Evolutionary conservation across 2,888 invertebrate genomes (phyloP).

Genomic region (Chorisops tibialis): DNA sequence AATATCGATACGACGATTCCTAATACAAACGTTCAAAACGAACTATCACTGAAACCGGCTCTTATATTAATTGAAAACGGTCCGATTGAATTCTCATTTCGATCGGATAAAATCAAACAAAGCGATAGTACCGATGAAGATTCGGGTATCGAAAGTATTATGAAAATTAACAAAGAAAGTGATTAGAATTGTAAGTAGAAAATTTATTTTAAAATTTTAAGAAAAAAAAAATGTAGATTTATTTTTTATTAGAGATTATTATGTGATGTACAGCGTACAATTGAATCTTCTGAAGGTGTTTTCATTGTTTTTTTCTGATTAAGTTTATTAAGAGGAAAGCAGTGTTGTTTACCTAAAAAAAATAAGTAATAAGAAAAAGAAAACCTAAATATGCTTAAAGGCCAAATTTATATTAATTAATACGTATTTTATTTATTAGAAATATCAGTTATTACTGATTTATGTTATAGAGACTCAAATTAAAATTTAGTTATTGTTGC

Average conservation of each 20-base stretch:
- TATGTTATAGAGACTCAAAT: no score
- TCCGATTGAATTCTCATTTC: conserved; percentile 13
- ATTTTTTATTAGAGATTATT: conserved; percentile 18
- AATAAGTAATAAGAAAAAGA: no score
- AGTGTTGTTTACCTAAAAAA: no score
- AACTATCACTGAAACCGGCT: conserved; percentile 24
- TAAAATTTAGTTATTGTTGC: no score
- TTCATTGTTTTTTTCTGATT: no score
- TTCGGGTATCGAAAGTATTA: conserved; percentile 39
- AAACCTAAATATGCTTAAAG: conserved; percentile 3
- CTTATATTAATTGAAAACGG: conserved; percentile 29
- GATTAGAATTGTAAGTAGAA: conserved; percentile 23
- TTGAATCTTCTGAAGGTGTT: no score
- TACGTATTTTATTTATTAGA: conserved; percentile 1
- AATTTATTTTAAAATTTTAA: conserved; percentile 4
- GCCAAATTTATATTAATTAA: conserved; percentile 18
- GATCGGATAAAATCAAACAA: conserved; percentile 32
- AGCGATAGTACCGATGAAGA: conserved; percentile 39
- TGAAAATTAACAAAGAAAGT: conserved; percentile 32
- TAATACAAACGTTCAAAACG: conserved; percentile 2
- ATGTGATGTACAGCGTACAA: conserved; percentile 22
- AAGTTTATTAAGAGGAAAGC: no score
- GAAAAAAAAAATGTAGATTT: not conserved
- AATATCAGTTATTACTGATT: no score
- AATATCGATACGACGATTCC: not conserved